Evolutionary conservation across 92 coral and sea anemone species (phyloP), one percentile per base, ranked within the genome.

Genomic region (Micromussa lordhowensis): DNA sequence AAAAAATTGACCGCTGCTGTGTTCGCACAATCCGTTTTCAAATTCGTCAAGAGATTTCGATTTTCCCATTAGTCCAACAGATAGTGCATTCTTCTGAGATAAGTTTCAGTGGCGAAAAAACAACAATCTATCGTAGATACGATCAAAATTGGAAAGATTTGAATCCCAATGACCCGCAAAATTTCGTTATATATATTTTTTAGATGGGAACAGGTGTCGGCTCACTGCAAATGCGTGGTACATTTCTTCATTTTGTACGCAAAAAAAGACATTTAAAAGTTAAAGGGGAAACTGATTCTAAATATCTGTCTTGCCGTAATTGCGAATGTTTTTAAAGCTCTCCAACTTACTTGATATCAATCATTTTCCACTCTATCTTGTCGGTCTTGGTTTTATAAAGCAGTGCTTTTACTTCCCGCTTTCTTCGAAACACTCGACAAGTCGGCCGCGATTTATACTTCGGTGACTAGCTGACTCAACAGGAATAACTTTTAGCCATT

Each of bases 271-370:
- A 64, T 63, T 36, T 4, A 61, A 40, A 85, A 21, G 21, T 40
- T 63, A 4, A 18, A 36, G 48, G n/a, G 35, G 61, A 58, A n/a
- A 75, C 51, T 44, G 51, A 44, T 44, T 3, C 31, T 14, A 36
- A 76, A 77, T 40, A 72, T 57, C 51, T 32, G 16, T 84, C 70
- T 49, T 40, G 63, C 61, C 26, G 49, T 22, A 51, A 86, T 48
- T 59, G 49, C 53, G 29, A 77, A 76, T 51, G 59, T 59, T 77
- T 73, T 59, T 28, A n/a, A 66, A 30, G 83, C 53, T 48, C 83
- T 86, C 76, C 40, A 86, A 86, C 89, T 86, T 86, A 86, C 89
- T 77, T 86, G 89, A 35, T 76, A 40, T 61, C 49, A 77, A 77
- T 63, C 61, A 75, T 28, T 61, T 77, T 77, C 89, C 89, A 76